phyloP scores from a whole-genome alignment of 2,113 vertebrate species.

The Vidua macroura region DNA sequence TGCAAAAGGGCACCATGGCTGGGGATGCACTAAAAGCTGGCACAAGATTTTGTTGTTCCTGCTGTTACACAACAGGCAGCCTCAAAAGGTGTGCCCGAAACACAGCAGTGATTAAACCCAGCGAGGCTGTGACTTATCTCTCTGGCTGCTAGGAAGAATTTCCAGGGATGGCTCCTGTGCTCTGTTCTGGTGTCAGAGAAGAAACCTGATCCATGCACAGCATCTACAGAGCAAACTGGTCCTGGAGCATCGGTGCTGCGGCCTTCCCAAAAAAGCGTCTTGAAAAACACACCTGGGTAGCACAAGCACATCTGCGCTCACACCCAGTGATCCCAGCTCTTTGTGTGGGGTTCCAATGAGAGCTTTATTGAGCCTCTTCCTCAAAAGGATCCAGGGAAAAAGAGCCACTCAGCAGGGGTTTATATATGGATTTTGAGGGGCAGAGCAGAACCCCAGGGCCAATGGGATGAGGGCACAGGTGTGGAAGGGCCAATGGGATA shows the following conservation, averaged over 20 bases:
- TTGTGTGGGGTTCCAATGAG: neutral
- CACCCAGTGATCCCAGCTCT: neutral
- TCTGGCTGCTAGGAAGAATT: neutral
- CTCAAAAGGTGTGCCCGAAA: neutral
- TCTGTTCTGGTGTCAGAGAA: neutral
- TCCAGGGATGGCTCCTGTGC: neutral
- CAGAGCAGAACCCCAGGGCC: too few relatives aligned
- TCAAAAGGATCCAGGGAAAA: neutral
- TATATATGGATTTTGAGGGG: too few relatives aligned
- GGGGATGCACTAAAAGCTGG: neutral
- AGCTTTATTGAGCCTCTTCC: neutral
- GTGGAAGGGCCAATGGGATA: too few relatives aligned
- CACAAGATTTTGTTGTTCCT: neutral
- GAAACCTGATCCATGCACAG: neutral
- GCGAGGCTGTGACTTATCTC: neutral
- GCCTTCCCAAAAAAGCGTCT: neutral
- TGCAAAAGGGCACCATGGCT: neutral
- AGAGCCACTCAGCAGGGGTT: too few relatives aligned
- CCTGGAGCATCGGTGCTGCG: accelerated
- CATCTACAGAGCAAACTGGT: neutral
- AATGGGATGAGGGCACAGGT: too few relatives aligned
- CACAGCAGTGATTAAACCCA: neutral
- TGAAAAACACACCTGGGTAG: neutral
- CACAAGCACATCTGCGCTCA: neutral
- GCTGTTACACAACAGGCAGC: neutral